Evolutionary conservation across 2,888 invertebrate genomes (phyloP).

Genomic region (Osmoderma eremita): DNA sequence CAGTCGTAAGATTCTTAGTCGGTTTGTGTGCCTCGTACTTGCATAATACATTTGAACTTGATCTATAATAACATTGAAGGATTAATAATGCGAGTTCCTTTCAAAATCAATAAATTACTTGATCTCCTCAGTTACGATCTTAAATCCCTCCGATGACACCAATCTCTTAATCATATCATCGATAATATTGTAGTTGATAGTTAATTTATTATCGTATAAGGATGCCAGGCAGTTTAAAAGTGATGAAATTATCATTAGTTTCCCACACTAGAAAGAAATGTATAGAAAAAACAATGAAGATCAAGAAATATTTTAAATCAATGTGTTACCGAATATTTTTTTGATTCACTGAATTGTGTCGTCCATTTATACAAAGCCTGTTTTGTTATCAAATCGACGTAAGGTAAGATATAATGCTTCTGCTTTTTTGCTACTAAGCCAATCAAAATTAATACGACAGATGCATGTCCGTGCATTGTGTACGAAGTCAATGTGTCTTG

Average conservation of each 20-base stretch:
- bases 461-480: conserved; percentile 69
- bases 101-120: conserved; percentile 50
- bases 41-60: conserved; percentile 65
- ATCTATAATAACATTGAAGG: conserved; percentile 55
- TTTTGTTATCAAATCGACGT: conserved; percentile 53
- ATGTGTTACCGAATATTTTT: conserved; percentile 61
- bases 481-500: conserved; percentile 64
- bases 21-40: conserved; percentile 58
- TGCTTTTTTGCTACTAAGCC: conserved; percentile 52
- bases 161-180: conserved; percentile 56
- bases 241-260: conserved; percentile 59
- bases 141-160: conserved; percentile 65
- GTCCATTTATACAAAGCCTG: conserved; percentile 65
- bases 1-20: conserved; percentile 63
- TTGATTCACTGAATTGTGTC: conserved; percentile 60
- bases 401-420: conserved; percentile 40
- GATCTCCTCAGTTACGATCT: conserved; percentile 62
- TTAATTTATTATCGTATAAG: conserved; percentile 47
- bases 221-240: conserved; percentile 52
- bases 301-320: neutral
- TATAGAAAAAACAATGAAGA: conserved; percentile 32
- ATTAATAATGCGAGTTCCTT: conserved; percentile 19
- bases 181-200: conserved; percentile 42
- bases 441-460: conserved; percentile 67
- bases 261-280: conserved; percentile 60